Evolutionary conservation across 2,888 invertebrate genomes (phyloP).

Genomic region (Parnassius orleans): DNA sequence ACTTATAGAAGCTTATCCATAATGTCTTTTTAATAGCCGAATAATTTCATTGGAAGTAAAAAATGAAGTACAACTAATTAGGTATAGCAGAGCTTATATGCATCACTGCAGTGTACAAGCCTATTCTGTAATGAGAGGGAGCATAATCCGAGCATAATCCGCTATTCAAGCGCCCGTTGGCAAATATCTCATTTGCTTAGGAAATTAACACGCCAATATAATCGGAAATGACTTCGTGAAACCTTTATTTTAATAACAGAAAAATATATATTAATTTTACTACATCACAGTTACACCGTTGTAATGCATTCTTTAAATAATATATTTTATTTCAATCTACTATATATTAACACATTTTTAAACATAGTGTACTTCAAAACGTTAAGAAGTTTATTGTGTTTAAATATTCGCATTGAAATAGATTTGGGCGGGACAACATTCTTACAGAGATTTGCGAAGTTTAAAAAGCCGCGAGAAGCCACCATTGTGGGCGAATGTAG

Average conservation of each 20-base stretch:
- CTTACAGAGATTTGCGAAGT: conserved; percentile 31
- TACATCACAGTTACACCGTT: too few relatives aligned
- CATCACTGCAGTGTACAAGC: conserved; percentile 1
- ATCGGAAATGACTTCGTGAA: background rate
- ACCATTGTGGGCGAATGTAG: conserved; percentile 40
- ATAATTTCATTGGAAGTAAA: too few relatives aligned
- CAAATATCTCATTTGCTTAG: conserved; percentile 17
- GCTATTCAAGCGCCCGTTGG: conserved; percentile 5
- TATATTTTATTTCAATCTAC: too few relatives aligned
- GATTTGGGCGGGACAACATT: conserved; percentile 32
- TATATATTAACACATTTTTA: too few relatives aligned
- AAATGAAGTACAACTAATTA: conserved; percentile 1
- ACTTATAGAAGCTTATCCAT: too few relatives aligned
- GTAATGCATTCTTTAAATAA: too few relatives aligned
- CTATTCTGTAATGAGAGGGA: conserved; percentile 16
- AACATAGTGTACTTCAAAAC: conserved; percentile 2
- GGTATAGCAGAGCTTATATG: conserved; percentile 7
- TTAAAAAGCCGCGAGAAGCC: conserved; percentile 33
- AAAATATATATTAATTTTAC: too few relatives aligned
- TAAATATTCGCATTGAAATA: conserved; percentile 11
- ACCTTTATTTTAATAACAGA: background rate
- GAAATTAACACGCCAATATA: conserved; percentile 8
- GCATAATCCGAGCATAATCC: conserved; percentile 21
- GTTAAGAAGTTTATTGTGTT: conserved; percentile 17
- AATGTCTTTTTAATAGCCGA: too few relatives aligned